Evolutionary conservation across 2,888 invertebrate genomes (phyloP).

Genomic region (Eristalinus aeneus): DNA sequence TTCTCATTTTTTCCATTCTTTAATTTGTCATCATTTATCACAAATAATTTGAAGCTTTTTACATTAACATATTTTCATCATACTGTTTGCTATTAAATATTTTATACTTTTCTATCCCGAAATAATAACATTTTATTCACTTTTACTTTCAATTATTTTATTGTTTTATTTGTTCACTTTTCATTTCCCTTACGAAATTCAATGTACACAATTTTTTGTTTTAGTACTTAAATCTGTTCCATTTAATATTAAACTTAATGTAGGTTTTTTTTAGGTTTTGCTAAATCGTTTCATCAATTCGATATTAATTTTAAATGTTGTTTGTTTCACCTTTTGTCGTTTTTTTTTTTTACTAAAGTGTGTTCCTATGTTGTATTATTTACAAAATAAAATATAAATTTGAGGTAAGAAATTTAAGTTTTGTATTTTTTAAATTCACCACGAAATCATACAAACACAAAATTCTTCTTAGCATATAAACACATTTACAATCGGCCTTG

Average conservation of each 20-base stretch:
- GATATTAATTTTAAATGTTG: conserved; percentile 22
- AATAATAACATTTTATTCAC: conserved; percentile 32
- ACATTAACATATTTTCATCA: conserved; percentile 64
- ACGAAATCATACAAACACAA: conserved; percentile 11
- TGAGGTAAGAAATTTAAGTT: conserved; percentile 16
- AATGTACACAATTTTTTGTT: conserved; percentile 46
- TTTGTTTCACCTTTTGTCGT: background rate
- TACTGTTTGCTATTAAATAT: background rate
- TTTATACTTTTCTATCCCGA: conserved; percentile 4
- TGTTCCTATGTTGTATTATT: conserved; percentile 15
- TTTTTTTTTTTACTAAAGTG: background rate
- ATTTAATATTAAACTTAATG: conserved; percentile 8
- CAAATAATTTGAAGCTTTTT: conserved; percentile 70
- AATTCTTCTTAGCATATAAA: conserved; percentile 14
- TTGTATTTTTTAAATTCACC: background rate
- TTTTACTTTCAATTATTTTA: conserved; percentile 36
- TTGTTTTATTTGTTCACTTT: conserved; percentile 23
- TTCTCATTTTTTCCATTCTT: conserved; percentile 42
- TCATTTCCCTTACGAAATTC: conserved; percentile 11
- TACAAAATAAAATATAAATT: conserved; percentile 15
- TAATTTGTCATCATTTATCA: conserved; percentile 69
- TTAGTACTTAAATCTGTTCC: background rate
- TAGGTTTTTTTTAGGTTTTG: background rate
- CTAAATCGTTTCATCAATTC: conserved; percentile 56
- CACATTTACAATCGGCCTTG: conserved; percentile 41